phyloP scores from a whole-genome alignment of 2,888 invertebrate species.

The Xylota segnis region DNA sequence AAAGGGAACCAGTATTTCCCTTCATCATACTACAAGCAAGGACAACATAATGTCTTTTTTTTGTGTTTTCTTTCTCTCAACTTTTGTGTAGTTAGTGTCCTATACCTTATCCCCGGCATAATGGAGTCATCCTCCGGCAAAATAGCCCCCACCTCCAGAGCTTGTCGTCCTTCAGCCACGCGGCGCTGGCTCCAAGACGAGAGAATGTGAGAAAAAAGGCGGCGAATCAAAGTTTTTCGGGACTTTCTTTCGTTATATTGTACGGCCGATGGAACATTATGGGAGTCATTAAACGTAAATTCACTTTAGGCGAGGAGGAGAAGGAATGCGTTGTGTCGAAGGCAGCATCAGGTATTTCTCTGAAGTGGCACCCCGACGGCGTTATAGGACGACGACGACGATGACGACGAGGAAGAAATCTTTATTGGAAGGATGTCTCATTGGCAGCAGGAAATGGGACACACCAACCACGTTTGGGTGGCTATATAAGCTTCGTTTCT shows the following conservation, averaged over 20 bases:
- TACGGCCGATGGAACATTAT: slow-evolving; percentile 74
- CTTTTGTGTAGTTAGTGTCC: slow-evolving; percentile 43
- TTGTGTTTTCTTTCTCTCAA: neutral
- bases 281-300: slow-evolving; percentile 74
- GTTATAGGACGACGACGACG: slow-evolving; percentile 23
- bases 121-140: slow-evolving; percentile 68
- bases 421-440: slow-evolving; percentile 50
- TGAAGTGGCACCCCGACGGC: slow-evolving; percentile 54
- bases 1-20: slow-evolving; percentile 26
- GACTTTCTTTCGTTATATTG: slow-evolving; percentile 67
- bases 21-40: slow-evolving; percentile 38
- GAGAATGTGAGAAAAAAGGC: slow-evolving; percentile 28
- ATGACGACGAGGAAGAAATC: slow-evolving; percentile 17
- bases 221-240: slow-evolving; percentile 72
- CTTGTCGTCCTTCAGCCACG: neutral
- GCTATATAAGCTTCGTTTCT: slow-evolving; percentile 21
- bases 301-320: slow-evolving; percentile 54
- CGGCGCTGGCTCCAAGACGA: slow-evolving; percentile 1
- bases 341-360: slow-evolving; percentile 62
- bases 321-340: neutral
- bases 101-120: slow-evolving; percentile 56
- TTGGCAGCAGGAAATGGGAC: slow-evolving; percentile 57
- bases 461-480: slow-evolving; percentile 46
- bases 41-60: slow-evolving; percentile 52
- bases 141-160: slow-evolving; percentile 20